Base-by-base conservation (phyloP, 2,888 invertebrate species). In the Dasysyrphus tricinctus region DNA sequence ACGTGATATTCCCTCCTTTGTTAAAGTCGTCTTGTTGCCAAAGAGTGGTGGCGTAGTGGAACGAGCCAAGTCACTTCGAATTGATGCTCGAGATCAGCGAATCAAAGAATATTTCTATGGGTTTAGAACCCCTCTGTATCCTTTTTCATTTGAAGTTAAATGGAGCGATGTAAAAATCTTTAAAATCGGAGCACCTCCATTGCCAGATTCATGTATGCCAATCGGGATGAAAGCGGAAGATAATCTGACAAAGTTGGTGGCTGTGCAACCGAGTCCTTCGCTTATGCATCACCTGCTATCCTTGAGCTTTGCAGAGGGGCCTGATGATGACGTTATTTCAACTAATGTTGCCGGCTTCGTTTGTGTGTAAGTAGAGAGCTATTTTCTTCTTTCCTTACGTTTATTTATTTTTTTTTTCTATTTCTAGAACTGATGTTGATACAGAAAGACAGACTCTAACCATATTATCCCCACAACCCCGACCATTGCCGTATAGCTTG, bases 31-130 rank as follows among this genome's bases (percentile, higher is more conserved):
- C 0, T 95, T 97, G 89, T 92, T 97, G 85, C 98, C 98, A 0
- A 99, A 99, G 93, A 98, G 98, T 91, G 99, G 99, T 34, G 99
- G 99, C 54, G 99, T 98, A 7, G 98, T 98, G 0, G 98, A 98
- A 91, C 93, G 98, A 19, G 96, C 95, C 77, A 94, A 95, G 80
- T 93, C 94, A 24, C 94, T 95, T 76, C 94, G 98, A 56, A 94
- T 94, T 0, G 97, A 98, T 91, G 92, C 94, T 0, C 93, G 98
- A 49, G 98, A 98, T 93, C 94, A 94, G 69, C 94, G 97, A 65
- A 96, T 98, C 7, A 94, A 97, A 49, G 97, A 98, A 93, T 99
- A 99, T 93, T 99, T 99, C 93, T 99, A 99, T 93, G 99, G 99
- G 0, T 94, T 94, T 61, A 92, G 94, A 87, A 95, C 96, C 8